Percentiles rank a stretch among this genome's conserved stretches.
Evolutionary conservation across 1,140 invertebrate species (phyloP).

Genomic region (Seison nebaliae): DNA sequence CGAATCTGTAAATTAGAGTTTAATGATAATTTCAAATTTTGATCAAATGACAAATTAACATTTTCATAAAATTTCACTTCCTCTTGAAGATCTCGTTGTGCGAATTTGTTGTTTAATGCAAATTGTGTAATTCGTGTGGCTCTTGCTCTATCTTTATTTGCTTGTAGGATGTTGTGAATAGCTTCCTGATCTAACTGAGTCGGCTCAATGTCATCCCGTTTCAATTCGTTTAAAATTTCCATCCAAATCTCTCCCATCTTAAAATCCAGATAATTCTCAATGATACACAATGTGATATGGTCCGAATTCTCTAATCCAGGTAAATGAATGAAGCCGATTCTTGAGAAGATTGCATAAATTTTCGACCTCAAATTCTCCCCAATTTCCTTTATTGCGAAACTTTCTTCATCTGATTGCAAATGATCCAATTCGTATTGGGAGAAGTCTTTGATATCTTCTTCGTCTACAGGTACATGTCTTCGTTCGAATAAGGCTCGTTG

Average conservation of each 20-base stretch:
- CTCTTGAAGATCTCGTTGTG: no score
- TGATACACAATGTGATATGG: conserved; percentile 25
- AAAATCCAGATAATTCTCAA: conserved; percentile 28
- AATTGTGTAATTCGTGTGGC: no score
- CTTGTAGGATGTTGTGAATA: conserved; percentile 22
- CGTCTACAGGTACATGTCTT: no score
- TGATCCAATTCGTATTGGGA: conserved; percentile 19
- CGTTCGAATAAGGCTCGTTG: no score
- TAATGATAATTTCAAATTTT: no score
- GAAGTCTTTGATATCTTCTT: no score
- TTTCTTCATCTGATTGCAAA: conserved; percentile 19
- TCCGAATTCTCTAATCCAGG: conserved; percentile 24
- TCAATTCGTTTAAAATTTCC: conserved; percentile 23
- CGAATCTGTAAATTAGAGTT: no score
- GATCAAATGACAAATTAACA: no score
- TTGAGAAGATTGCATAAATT: conserved; percentile 26
- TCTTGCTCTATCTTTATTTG: conserved; percentile 22
- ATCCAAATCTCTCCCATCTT: conserved; percentile 28
- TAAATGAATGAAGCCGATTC: conserved; percentile 26
- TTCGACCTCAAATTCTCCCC: conserved; percentile 28
- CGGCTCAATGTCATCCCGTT: conserved; percentile 21
- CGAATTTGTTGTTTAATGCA: no score
- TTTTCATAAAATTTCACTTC: no score
- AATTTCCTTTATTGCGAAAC: conserved; percentile 26
- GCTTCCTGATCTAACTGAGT: conserved; percentile 25